Evolutionary conservation across 2,888 invertebrate genomes (phyloP).

Genomic region (Volucella bombylans): DNA sequence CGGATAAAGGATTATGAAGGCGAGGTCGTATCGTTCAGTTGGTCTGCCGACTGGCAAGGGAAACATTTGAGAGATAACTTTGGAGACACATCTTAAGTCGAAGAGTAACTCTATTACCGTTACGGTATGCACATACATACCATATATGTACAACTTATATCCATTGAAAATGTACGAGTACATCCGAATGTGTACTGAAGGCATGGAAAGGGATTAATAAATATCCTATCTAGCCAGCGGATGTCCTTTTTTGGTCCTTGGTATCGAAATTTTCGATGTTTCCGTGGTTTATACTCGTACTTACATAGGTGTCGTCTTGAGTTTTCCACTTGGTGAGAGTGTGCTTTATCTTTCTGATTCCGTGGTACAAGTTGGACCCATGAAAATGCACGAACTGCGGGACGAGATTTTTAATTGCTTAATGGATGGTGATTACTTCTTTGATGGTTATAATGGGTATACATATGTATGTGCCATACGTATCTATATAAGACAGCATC

Average conservation of each 20-base stretch:
- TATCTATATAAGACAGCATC: too few relatives aligned
- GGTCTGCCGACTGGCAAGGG: slow-evolving; percentile 1
- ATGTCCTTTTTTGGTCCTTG: slow-evolving; percentile 55
- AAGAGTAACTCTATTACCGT: slow-evolving; percentile 41
- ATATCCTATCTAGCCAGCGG: slow-evolving; percentile 58
- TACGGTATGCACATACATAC: neutral
- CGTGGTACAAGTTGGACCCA: neutral
- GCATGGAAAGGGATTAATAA: slow-evolving; percentile 59
- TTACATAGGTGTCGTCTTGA: slow-evolving; percentile 35
- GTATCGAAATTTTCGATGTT: slow-evolving; percentile 58
- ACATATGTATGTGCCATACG: too few relatives aligned
- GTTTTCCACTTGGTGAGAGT: slow-evolving; percentile 36
- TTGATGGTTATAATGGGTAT: neutral
- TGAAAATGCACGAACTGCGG: neutral
- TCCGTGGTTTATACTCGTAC: slow-evolving; percentile 44
- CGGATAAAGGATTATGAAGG: slow-evolving; percentile 68
- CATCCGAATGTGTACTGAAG: neutral
- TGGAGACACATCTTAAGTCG: slow-evolving; percentile 70
- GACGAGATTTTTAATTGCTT: slow-evolving; percentile 30
- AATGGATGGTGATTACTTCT: slow-evolving; percentile 15
- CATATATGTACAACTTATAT: neutral
- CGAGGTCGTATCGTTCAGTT: slow-evolving; percentile 34
- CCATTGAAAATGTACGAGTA: neutral
- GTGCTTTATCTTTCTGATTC: slow-evolving; percentile 25
- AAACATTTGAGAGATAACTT: slow-evolving; percentile 57